Conservation (phyloP, 2,888 invertebrate genomes). For the Epistrophe grossulariae region DNA sequence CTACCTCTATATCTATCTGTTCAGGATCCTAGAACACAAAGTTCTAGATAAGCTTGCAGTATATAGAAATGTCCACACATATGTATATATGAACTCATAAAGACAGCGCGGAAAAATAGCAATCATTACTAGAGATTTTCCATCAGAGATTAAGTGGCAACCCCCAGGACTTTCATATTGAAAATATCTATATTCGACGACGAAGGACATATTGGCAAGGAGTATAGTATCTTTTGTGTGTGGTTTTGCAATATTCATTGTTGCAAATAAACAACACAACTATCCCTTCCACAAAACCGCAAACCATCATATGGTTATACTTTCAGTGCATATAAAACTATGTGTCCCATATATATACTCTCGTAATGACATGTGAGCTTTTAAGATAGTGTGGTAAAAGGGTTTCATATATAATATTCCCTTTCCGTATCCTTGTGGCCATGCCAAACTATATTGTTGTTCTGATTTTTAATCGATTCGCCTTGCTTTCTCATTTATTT, state of each 20-base stretch:
- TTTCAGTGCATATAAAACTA: neutral
- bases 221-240: constrained; percentile 67
- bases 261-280: constrained; percentile 45
- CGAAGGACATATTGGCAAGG: constrained; percentile 49
- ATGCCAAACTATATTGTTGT: constrained; percentile 32
- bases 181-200: constrained; percentile 42
- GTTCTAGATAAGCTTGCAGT: constrained; percentile 17
- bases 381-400: constrained; percentile 14
- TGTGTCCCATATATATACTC: constrained; percentile 16
- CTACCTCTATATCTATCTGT: neutral
- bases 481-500: constrained; percentile 43
- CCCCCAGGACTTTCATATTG: constrained; percentile 63
- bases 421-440: constrained; percentile 8
- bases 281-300: neutral
- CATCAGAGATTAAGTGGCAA: constrained; percentile 72
- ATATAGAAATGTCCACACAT: neutral
- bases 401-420: neutral
- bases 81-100: constrained; percentile 47
- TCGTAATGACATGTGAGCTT: constrained; percentile 62
- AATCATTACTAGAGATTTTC: constrained; percentile 74
- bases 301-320: neutral
- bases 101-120: constrained; percentile 71
- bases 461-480: constrained; percentile 56
- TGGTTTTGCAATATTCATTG: constrained; percentile 69
- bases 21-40: constrained; percentile 1